Evolutionary conservation across 2,797 vertebrate species (phyloP), one percentile per base, ranked within the genome.

Genomic region (Gorsachius magnificus): DNA sequence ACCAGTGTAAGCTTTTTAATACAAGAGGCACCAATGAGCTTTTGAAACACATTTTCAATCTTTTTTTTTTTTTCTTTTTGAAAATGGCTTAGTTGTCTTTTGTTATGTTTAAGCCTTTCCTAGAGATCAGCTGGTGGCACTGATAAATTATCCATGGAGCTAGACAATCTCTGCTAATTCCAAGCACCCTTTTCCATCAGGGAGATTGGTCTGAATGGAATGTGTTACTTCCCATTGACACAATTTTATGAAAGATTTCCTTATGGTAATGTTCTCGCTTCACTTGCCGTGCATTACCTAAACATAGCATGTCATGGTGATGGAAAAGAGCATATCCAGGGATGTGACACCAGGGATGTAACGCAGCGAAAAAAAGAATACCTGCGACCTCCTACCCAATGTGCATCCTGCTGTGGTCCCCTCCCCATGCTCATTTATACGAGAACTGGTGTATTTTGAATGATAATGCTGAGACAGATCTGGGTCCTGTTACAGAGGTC

Each of bases 81-180:
- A 26, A 89, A 92, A 92, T 84, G 93, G 91, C 95, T 97, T 97
- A 95, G 58, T 94, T 77, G 83, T 53, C 91, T 92, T 95, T 96
- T 95, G 90, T 96, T 90, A 90, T 83, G 94, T 97, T 87, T 85
- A 95, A 96, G 90, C 89, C 89, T 92, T 96, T 96, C 91, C 90
- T 94, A 61, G 77, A 91, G 85, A 95, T 96, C 92, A 95, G 91
- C 94, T 96, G 94, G 94, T 93, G 95, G 86, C 91, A 93, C 84
- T 91, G 94, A 96, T 96, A 97, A 96, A 96, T 97, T 96, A 90
- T 96, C 83, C 84, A 92, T 90, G 79, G 90, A 93, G 90, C 87
- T 89, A 88, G 81, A 96, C 92, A 94, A 80, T 91, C 77, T 95
- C 89, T 90, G 70, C 68, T 96, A 95, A 97, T 92, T 96, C 94